These are phyloP conservation scores for Lymantria monacha DNA, from an alignment of 2,888 invertebrate species.

Conservation along the genomic window DNA sequence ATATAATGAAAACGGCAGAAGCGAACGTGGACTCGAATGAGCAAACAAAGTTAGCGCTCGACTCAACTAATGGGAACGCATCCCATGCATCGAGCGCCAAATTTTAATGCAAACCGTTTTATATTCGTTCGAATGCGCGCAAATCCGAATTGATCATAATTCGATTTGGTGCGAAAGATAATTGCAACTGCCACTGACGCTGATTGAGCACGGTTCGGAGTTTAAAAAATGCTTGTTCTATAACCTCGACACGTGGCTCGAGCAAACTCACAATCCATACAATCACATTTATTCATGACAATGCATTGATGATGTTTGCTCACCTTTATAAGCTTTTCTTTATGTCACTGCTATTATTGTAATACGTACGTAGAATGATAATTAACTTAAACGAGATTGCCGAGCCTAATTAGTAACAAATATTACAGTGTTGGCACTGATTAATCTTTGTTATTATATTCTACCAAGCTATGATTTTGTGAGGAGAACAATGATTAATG, in stretches of 20 bases:
- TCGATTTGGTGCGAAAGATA: conserved; percentile 79
- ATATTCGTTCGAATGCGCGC: conserved; percentile 79
- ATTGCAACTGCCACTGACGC: conserved; percentile 81
- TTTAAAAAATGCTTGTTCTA: conserved; percentile 59
- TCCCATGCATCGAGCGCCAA: conserved; percentile 77
- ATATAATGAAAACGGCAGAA: conserved; percentile 55
- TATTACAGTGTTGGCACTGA: background rate
- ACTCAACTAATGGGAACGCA: conserved; percentile 77
- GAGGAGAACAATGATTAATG: background rate
- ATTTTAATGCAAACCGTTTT: conserved; percentile 83
- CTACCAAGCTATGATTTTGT: background rate
- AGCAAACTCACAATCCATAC: conserved; percentile 40
- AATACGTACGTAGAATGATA: conserved; percentile 23
- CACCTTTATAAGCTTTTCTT: conserved; percentile 58
- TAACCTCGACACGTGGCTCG: conserved; percentile 33
- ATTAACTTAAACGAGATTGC: conserved; percentile 15
- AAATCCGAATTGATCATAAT: conserved; percentile 83
- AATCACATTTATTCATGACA: conserved; percentile 73
- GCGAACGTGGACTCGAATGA: conserved; percentile 46
- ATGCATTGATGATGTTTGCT: conserved; percentile 73
- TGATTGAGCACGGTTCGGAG: conserved; percentile 70
- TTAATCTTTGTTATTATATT: background rate
- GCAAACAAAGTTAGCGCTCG: conserved; percentile 68
- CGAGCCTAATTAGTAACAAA: conserved; percentile 10
- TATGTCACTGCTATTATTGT: conserved; percentile 32